Base-by-base conservation (phyloP, 1,140 invertebrate species). In the Drusus annulatus region DNA sequence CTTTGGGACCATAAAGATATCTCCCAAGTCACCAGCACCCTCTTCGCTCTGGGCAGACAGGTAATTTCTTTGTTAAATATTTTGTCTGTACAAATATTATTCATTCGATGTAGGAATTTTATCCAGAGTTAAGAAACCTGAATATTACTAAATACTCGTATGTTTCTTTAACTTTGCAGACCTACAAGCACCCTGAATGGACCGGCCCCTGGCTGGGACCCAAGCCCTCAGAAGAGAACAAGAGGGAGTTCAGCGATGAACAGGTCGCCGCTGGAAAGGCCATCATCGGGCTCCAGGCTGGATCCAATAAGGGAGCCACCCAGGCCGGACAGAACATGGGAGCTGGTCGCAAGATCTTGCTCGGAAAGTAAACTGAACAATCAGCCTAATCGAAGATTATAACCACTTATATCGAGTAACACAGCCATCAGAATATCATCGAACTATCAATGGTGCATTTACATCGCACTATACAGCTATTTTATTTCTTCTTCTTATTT, bases 1-100 rank as follows among this genome's bases (percentile, higher is more conserved):
- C 91, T 99, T 45, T 98, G 95, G 89, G 97, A 98, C 86, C 95
- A 95, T 89, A 98, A 98, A 88, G 97, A 98, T 87, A 97, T 99
- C 86, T 94, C 95, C 19, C 93, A 95, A 87, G 97, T 99, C 13
- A 98, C 97, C 76, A 96, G 96, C 89, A 98, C 96, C 84, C 94
- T 99, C 80, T 98, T 96, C 86, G 96, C 97, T 50, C 91, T 99
- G 74, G 97, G 96, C 79, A 94, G 97, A 89, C 93, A 95, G 86
- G 96, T 98, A 15, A 63, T 16, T 45, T 0, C 1, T 1, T 13
- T 36, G 7, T 7, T 36, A 0, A 7, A 36, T 6, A 7, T 36
- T 36, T 0, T 36, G 31, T 7, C 0, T 4, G 4, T 8, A 8
- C 31, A 7, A 36, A 36, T 8, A 8, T 36, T 36, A 4, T 36